phyloP scores from a whole-genome alignment of 2,797 vertebrate genomes.

The Danio tinwini region DNA sequence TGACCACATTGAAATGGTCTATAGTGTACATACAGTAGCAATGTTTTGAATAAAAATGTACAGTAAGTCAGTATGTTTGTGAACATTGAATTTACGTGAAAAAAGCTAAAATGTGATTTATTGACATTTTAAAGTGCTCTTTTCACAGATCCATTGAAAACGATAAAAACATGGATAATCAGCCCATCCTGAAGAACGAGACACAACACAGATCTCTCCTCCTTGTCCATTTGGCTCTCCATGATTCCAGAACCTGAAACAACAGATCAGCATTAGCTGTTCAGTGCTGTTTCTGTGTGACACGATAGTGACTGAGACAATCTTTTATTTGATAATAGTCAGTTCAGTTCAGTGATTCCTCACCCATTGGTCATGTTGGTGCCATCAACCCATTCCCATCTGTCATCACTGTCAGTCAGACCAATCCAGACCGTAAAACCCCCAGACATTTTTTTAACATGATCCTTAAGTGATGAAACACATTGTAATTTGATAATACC shows the following conservation, averaged over 20 bases:
- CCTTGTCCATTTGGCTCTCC: neutral
- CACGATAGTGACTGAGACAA: neutral
- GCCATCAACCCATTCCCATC: conserved; percentile 26
- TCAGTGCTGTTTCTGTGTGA: conserved; percentile 7
- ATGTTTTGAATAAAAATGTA: neutral
- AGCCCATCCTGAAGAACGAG: neutral
- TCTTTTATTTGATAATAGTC: neutral
- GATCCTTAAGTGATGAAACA: neutral
- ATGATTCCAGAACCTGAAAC: neutral
- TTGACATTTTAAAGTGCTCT: neutral
- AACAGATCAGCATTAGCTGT: conserved; percentile 6
- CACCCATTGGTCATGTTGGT: neutral
- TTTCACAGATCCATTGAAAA: neutral
- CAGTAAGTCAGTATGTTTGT: too few relatives aligned
- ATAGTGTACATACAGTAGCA: too few relatives aligned
- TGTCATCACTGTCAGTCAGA: neutral
- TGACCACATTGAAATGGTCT: too few relatives aligned
- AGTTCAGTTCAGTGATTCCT: neutral
- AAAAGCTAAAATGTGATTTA: neutral
- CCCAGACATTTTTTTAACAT: neutral
- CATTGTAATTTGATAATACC: too few relatives aligned
- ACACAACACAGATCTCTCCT: neutral
- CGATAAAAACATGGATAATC: rapidly evolving
- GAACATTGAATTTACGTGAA: too few relatives aligned
- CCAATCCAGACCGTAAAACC: neutral